Base-by-base conservation (phyloP, 1,140 invertebrate species). In the Condylostylus longicornis region DNA sequence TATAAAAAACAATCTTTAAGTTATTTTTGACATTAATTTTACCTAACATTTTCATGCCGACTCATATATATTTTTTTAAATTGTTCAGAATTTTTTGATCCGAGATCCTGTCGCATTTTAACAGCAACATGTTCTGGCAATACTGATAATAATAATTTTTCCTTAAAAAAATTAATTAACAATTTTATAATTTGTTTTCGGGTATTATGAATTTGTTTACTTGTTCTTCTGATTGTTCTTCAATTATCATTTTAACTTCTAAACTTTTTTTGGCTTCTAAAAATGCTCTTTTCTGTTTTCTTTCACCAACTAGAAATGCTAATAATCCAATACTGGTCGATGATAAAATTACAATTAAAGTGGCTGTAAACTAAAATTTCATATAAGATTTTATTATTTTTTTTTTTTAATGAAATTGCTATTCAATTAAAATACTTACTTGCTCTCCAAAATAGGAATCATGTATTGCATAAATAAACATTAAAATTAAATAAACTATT, bases 61-160 rank as follows among this genome's bases (percentile, higher is more conserved):
- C 83, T 89, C 89, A 96, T 93, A 56, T 94, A 95, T 50, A 95
- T 94, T 64, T 93, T 94, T 64, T 94, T 90, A 59, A 96, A 96
- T 58, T 93, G 89, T 4, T 75, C 77, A 39, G 85, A 87, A 37
- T 82, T 74, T 4, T 82, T 82, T 13, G 79, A 76, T 10, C 86
- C 89, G 39, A 93, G 65, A 58, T 95, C 89, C 58, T 90, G 75
- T 5, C 89, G 66, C 83, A 95, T 94, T 62, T 87, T 86, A 14
- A 89, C 82, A 1, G 89, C 90, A 30, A 96, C 85, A 64, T 95
- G 89, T 61, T 93, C 84, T 1, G 90, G 90, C 29, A 96, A 63
- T 1, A 96, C 89, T 4, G 89, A 94, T 3, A 95, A 65, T 21
- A 96, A 58, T 21, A 96, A 64, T 35, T 86, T 67, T 60, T 94